Conservation (phyloP, 2,888 invertebrate genomes). For the Dryadula phaetusa region DNA sequence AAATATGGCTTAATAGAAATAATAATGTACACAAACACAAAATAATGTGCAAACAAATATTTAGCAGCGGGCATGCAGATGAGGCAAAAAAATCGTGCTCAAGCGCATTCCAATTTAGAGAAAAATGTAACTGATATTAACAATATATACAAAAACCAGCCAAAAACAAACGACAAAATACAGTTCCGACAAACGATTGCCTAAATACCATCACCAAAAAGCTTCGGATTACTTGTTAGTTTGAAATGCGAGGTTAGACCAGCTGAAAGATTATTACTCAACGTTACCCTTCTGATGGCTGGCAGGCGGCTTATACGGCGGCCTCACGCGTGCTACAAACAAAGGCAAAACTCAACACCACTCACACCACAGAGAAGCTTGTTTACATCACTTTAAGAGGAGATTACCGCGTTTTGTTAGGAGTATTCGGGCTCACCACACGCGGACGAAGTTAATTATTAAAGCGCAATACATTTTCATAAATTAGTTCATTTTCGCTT, state of each 20-base stretch:
- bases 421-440: constrained; percentile 43
- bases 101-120: constrained; percentile 58
- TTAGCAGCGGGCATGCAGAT: constrained; percentile 28
- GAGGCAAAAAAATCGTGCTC: constrained; percentile 47
- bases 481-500: constrained; percentile 14
- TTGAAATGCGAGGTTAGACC: constrained; percentile 65
- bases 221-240: constrained; percentile 68
- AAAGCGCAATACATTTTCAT: constrained; percentile 34
- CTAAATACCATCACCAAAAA: constrained; percentile 75
- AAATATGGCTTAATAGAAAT: not conserved
- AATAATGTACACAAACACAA: constrained; percentile 14
- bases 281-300: constrained; percentile 82
- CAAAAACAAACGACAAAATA: constrained; percentile 53
- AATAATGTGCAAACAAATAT: constrained; percentile 33
- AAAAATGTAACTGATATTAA: constrained; percentile 51
- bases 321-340: constrained; percentile 77
- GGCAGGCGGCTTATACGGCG: constrained; percentile 74
- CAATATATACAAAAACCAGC: constrained; percentile 49
- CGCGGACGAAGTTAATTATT: constrained; percentile 45
- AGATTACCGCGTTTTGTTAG: constrained; percentile 31
- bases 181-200: constrained; percentile 70
- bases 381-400: constrained; percentile 45
- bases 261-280: constrained; percentile 62
- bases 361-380: constrained; percentile 61
- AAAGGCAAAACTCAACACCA: constrained; percentile 79